Conservation (phyloP, 2,113 vertebrate species). For the Rhinolophus ferrumequinum region DNA sequence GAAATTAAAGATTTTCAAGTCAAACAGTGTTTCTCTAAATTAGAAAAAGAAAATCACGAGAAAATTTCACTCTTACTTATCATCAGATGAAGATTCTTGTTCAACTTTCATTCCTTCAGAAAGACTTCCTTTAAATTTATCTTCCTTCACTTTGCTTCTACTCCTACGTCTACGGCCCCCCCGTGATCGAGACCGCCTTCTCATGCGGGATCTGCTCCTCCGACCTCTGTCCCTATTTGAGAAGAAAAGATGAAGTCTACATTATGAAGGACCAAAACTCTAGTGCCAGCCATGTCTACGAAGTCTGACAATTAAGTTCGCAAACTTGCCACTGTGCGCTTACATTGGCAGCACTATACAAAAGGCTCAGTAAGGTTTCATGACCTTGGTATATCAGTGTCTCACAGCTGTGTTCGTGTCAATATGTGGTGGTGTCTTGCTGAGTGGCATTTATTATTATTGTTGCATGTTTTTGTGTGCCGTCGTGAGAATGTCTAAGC, state of each 20-base stretch:
- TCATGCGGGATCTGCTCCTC: conserved; percentile 90
- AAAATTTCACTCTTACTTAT: conserved; percentile 90
- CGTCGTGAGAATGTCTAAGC: too few species aligned
- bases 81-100: conserved; percentile 95
- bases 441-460: too few species aligned
- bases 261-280: not conserved
- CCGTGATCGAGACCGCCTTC: conserved; percentile 91
- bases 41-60: not conserved
- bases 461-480: too few species aligned
- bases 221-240: conserved; percentile 89
- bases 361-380: too few species aligned
- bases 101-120: conserved; percentile 99
- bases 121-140: conserved; percentile 99
- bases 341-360: too few species aligned
- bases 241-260: not conserved
- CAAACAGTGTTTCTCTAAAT: not conserved
- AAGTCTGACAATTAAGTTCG: too few species aligned
- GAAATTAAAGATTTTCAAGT: not conserved
- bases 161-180: conserved; percentile 89
- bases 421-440: too few species aligned
- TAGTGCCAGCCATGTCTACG: not conserved
- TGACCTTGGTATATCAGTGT: too few species aligned
- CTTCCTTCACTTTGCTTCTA: conserved; percentile 93
- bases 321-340: too few species aligned
- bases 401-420: too few species aligned